phyloP scores from a whole-genome alignment of 1,140 invertebrate species.

The Nilaparvata lugens region DNA sequence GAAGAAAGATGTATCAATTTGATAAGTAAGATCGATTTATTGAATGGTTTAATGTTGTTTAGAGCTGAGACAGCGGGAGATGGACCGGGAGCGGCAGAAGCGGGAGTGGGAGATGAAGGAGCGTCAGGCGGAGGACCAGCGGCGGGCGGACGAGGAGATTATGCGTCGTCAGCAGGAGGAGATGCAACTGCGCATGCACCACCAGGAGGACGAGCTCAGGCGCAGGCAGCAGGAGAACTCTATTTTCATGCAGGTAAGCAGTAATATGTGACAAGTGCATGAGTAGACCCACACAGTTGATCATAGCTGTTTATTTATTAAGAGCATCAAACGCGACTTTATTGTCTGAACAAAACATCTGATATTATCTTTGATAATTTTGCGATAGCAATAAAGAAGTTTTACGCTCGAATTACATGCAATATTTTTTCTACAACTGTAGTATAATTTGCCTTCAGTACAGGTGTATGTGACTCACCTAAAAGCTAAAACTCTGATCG shows the following conservation, averaged over 20 bases:
- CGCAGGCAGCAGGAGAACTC: conserved; percentile 72
- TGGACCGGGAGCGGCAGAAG: conserved; percentile 77
- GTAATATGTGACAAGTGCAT: background rate
- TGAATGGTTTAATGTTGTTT: conserved; percentile 22
- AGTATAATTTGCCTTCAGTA: no score
- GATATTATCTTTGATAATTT: background rate
- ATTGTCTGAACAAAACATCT: background rate
- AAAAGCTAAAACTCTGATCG: no score
- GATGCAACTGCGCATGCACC: conserved; percentile 57
- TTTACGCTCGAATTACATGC: no score
- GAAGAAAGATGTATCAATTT: no score
- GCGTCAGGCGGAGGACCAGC: conserved; percentile 69
- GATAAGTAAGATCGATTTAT: background rate
- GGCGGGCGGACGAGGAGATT: conserved; percentile 60
- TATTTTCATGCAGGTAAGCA: conserved; percentile 66
- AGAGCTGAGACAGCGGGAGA: conserved; percentile 76
- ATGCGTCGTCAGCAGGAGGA: conserved; percentile 63
- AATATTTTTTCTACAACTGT: no score
- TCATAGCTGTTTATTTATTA: background rate
- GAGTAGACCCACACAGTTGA: background rate
- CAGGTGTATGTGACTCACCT: no score
- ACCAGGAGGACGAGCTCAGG: conserved; percentile 72
- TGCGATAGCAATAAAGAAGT: background rate
- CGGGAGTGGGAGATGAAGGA: conserved; percentile 82
- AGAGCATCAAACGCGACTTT: no score